Evolutionary conservation across 2,113 vertebrate species (phyloP), one percentile per base, ranked within the genome.

Genomic region (Alligator sinensis): DNA sequence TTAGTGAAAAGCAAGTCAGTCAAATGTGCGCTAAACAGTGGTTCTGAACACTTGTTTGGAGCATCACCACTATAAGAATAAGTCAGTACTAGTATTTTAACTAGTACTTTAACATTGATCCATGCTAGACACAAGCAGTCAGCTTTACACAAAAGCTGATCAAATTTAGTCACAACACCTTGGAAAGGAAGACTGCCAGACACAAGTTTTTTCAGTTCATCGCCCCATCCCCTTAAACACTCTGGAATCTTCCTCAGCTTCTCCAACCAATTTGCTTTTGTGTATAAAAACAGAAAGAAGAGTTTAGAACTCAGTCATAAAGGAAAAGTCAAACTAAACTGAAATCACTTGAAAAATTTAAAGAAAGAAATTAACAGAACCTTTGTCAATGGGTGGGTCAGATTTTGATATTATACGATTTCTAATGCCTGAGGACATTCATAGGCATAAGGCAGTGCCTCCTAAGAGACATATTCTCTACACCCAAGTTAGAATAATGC

Each of bases 171-270:
- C 96, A 97, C 95, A 87, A 96, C 98, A 99, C 98, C 98, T 99
- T 98, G 95, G 94, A 97, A 94, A 97, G 97, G 95, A 89, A 92
- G 96, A 77, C 97, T 98, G 96, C 91, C 97, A 93, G 98, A 96
- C 93, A 98, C 97, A 94, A 97, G 98, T 92, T 96, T 95, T 96
- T 98, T 98, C 97, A 98, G 97, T 87, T 93, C 97, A 96, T 92
- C 95, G 96, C 98, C 98, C 97, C 98, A 98, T 93, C 96, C 98
- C 98, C 98, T 95, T 88, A 99, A 95, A 96, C 96, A 98, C 94
- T 93, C 97, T 81, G 98, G 98, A 96, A 99, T 98, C 96, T 96
- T 99, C 98, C 98, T 98, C 96, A 98, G 97, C 98, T 98, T 98
- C 98, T 98, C 98, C 98, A 97, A 97, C 98, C 98, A 98, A 97